phyloP scores from a whole-genome alignment of 2,888 invertebrate species.

The Halictus ligatus region DNA sequence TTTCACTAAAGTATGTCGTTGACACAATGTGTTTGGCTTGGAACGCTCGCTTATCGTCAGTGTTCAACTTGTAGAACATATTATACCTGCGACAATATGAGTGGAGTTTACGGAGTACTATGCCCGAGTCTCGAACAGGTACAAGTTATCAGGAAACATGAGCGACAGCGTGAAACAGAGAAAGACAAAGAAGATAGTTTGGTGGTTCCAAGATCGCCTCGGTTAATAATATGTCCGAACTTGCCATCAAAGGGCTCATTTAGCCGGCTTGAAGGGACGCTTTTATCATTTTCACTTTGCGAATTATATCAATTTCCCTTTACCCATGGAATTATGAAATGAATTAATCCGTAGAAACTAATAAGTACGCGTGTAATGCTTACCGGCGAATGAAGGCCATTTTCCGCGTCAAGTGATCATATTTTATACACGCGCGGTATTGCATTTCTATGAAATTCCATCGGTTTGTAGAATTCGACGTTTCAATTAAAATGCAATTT shows the following conservation, averaged over 20 bases:
- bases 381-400: neutral
- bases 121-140: constrained; percentile 17
- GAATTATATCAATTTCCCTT: neutral
- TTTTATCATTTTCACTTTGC: neutral
- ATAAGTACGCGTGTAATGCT: neutral
- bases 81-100: constrained; percentile 22
- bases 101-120: constrained; percentile 22
- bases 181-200: constrained; percentile 50
- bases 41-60: constrained; percentile 2
- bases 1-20: neutral
- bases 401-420: neutral
- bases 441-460: neutral
- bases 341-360: neutral
- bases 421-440: neutral
- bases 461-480: neutral
- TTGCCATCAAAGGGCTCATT: constrained; percentile 37
- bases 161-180: constrained; percentile 12
- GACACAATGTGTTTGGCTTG: neutral
- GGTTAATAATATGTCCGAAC: constrained; percentile 38
- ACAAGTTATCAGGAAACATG: constrained; percentile 32
- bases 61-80: constrained; percentile 17
- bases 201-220: constrained; percentile 41
- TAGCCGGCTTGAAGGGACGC: neutral
- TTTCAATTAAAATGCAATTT: neutral
- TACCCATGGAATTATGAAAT: neutral